These are phyloP conservation scores for Sebastes iracundus DNA, from an alignment of 2,797 vertebrate species.

Conservation along the genomic window DNA sequence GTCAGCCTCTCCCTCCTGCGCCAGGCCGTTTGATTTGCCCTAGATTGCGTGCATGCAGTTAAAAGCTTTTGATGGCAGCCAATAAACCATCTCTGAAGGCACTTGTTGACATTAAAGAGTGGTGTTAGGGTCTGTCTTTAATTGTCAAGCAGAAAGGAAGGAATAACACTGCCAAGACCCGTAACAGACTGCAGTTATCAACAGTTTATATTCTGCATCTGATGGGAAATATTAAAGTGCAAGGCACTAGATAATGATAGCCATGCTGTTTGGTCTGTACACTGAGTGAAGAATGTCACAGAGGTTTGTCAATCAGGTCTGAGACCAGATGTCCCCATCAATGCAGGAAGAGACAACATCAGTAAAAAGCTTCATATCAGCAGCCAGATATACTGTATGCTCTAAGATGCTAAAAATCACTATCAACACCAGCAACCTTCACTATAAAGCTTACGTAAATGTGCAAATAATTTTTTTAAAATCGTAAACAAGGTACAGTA, in stretches of 20 bases:
- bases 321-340: slow-evolving; percentile 46
- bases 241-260: slow-evolving; percentile 7
- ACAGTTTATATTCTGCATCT: background rate
- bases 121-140: slow-evolving; percentile 67
- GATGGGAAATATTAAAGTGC: slow-evolving; percentile 19
- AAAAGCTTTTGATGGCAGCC: slow-evolving; percentile 75
- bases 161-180: slow-evolving; percentile 35
- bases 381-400: background rate
- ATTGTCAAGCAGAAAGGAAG: slow-evolving; percentile 44
- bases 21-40: slow-evolving; percentile 73
- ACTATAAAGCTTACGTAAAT: background rate
- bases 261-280: slow-evolving; percentile 47
- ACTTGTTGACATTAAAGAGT: slow-evolving; percentile 79
- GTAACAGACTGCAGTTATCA: slow-evolving; percentile 32
- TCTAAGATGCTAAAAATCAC: background rate
- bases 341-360: slow-evolving; percentile 1
- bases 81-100: slow-evolving; percentile 72
- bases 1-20: slow-evolving; percentile 63
- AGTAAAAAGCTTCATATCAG: slow-evolving; percentile 4
- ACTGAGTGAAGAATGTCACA: slow-evolving; percentile 72
- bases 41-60: slow-evolving; percentile 73
- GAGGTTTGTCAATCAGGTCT: slow-evolving; percentile 43
- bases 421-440: background rate
- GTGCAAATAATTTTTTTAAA: background rate
- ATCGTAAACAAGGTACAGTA: background rate